Evolutionary conservation across 2,888 invertebrate species (phyloP).

Genomic region (Volucella inanis): DNA sequence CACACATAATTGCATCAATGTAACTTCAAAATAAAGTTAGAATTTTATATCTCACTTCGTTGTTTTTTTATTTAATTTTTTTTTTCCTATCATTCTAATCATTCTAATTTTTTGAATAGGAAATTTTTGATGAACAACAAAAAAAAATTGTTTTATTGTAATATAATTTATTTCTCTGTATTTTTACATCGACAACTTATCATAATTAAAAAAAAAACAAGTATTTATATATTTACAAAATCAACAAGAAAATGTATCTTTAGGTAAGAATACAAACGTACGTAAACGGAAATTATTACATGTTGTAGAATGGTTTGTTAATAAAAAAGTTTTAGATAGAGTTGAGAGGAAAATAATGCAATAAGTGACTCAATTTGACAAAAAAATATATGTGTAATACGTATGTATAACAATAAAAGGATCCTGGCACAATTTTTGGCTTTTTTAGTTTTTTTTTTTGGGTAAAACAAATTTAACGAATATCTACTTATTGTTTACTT

Average conservation of each 20-base stretch:
- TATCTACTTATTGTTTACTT: constrained; percentile 43
- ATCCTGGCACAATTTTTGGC: constrained; percentile 65
- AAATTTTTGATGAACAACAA: background rate
- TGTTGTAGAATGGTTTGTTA: background rate
- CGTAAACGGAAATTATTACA: constrained; percentile 28
- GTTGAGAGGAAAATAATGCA: constrained; percentile 42
- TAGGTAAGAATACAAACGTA: constrained; percentile 11
- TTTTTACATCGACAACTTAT: constrained; percentile 70
- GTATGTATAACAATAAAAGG: constrained; percentile 39
- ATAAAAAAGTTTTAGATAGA: constrained; percentile 22
- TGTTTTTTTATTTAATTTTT: no score
- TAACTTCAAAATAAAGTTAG: no score
- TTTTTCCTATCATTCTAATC: no score
- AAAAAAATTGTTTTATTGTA: constrained; percentile 38
- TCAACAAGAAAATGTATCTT: constrained; percentile 15
- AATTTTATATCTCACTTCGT: no score
- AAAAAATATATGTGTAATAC: constrained; percentile 5
- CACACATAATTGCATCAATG: no score
- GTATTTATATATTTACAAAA: constrained; percentile 66
- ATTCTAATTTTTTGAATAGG: no score
- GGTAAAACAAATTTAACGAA: constrained; percentile 44
- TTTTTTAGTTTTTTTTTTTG: constrained; percentile 28
- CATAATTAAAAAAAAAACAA: constrained; percentile 39
- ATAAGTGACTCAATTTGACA: constrained; percentile 5
- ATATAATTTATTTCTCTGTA: constrained; percentile 68